Evolutionary conservation across 2,113 vertebrate genomes (phyloP), one percentile per base, ranked within the genome.

Genomic region (Tichodroma muraria): DNA sequence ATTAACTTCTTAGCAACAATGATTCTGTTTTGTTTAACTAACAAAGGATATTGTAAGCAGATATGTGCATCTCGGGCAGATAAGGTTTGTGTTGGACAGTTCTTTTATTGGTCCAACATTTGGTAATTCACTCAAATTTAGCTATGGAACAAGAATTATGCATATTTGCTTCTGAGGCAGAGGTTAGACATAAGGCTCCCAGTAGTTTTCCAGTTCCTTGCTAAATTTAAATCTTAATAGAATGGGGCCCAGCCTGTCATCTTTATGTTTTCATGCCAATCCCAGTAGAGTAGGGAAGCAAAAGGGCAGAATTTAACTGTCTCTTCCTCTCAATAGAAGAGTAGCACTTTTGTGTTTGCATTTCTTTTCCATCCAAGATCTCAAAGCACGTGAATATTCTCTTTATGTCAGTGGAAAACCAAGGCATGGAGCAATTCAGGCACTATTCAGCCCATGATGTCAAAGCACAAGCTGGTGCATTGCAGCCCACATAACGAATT

Each of bases 1-100:
- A 82, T 95, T 96, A 93, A 93, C 83, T 94, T 96, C 93, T 96
- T 97, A 96, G 94, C 96, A 96, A 95, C 96, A 92, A 90, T 93
- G 70, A 57, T 83, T 95, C 73, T 96, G 95, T 93, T 97, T 96
- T 95, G 94, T 94, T 96, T 97, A 87, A 88, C 93, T 94, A 94
- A 94, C 94, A 94, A 95, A 96, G 65, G 86, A 79, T 85, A 96
- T 84, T 97, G 77, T 96, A 93, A 93, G 95, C 94, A 95, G 88
- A 94, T 94, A 90, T 6, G 19, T 92, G 88, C 65, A 44, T 90
- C 69, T 54, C 8, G 42, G 85, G 65, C 85, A 95, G 96, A 97
- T 93, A 94, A 94, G 77, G 86, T 84, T 96, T 95, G 88, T 64
- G n/a, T 57, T 92, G 88, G 85, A 66, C 77, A 54, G 83, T 47